Evolutionary conservation across 2,797 vertebrate genomes (phyloP).

Genomic region (Limnodromus scolopaceus): DNA sequence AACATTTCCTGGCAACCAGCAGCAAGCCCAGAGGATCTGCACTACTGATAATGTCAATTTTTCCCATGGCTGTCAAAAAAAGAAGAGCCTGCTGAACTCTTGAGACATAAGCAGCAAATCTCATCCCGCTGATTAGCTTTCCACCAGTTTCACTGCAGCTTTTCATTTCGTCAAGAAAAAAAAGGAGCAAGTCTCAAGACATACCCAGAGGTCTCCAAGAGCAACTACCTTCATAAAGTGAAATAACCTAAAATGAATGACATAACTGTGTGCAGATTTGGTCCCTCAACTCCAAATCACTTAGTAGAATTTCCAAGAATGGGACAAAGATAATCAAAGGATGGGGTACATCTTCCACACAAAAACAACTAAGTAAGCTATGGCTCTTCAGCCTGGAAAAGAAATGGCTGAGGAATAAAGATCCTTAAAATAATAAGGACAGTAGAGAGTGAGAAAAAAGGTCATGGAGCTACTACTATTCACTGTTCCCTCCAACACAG

Average conservation of each 20-base stretch:
- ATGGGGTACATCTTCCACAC: not conserved
- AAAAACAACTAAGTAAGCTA: not conserved
- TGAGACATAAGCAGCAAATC: not conserved
- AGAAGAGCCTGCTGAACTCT: not conserved
- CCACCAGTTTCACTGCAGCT: not conserved
- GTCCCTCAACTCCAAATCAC: not conserved
- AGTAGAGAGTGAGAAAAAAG: not conserved
- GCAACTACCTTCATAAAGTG: not conserved
- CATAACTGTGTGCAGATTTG: not conserved
- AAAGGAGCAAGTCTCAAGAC: not conserved
- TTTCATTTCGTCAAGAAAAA: not conserved
- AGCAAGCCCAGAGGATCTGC: not conserved
- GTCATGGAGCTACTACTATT: not conserved
- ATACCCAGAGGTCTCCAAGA: not conserved
- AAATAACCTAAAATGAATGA: not conserved
- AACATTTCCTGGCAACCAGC: constrained; percentile 20
- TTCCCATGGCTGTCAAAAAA: not conserved
- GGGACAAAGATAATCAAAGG: not conserved
- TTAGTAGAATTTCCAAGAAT: not conserved
- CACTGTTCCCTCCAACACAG: not conserved
- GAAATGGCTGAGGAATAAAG: not conserved
- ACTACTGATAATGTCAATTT: not conserved
- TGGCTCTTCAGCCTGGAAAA: not conserved
- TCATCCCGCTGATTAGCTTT: not conserved
- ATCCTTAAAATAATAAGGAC: not conserved